Evolutionary conservation across 1,140 invertebrate genomes (phyloP).

Genomic region (Cherax quadricarinatus): DNA sequence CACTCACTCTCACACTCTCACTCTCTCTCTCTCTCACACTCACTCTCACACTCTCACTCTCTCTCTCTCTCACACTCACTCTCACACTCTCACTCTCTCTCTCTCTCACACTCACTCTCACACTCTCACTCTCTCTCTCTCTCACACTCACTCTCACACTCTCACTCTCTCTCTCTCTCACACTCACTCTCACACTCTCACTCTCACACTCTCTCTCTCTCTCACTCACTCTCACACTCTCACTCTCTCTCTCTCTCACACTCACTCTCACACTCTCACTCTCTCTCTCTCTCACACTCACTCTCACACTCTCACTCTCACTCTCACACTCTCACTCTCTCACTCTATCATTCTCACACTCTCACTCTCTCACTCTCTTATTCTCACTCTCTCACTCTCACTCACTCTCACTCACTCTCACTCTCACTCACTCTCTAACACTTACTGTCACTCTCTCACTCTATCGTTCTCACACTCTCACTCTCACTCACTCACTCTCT

Average conservation of each 20-base stretch:
- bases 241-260: neutral
- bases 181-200: too few species aligned
- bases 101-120: too few species aligned
- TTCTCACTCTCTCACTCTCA: too few species aligned
- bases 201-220: neutral
- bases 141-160: too few species aligned
- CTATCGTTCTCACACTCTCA: neutral
- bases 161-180: neutral
- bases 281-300: neutral
- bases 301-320: conserved; percentile 14
- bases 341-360: neutral
- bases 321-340: neutral
- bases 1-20: too few species aligned
- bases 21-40: too few species aligned
- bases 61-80: too few species aligned
- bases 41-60: too few species aligned
- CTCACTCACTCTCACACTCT: neutral
- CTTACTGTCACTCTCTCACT: too few species aligned
- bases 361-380: neutral
- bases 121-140: too few species aligned
- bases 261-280: neutral
- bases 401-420: neutral
- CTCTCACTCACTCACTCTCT: neutral
- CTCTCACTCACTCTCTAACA: neutral
- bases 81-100: too few species aligned